Base-by-base conservation (phyloP, 1,140 invertebrate genomes). In the Nasonia giraulti region DNA sequence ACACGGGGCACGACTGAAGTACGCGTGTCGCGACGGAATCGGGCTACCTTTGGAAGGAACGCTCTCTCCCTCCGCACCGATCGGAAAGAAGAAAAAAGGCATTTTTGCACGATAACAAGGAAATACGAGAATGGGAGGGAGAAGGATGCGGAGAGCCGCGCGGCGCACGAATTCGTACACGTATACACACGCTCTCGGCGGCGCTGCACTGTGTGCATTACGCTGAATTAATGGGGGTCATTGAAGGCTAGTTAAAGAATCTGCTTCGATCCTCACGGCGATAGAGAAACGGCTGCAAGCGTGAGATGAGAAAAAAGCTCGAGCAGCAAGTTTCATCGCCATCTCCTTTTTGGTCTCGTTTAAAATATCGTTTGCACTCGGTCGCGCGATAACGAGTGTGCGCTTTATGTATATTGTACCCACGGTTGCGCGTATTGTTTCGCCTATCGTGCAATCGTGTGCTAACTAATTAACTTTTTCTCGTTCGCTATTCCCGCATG, bases 201-300 rank as follows among this genome's bases (percentile, higher is more conserved):
- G 27, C 27, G 27, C 27, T 27, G 31, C 33, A 11, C 31, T 10
- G 27, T 14, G 37, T 74, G 78, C 75, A 27, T 31, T 71, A 71
- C 80, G 62, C 77, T 74, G 84, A 86, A 87, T 83, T 75, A 66
- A 85, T 85, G 31, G 79, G 78, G 79, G 69, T 77, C 84, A 80
- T 78, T 75, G 71, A 71, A 31, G 27, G 77, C 47, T 55, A 68
- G 78, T 31, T 80, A 44, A 68, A 76, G 79, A 85, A 85, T 80
- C 47, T 74, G 5, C 68, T 74, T 73, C 77, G 76, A 85, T 84
- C 33, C 37, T 66, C 66, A 66, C 40, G 31, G 17, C 62, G 83
- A 84, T 79, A 84, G 78, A 78, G 82, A 55, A 66, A 79, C 77
- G 77, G 55, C 50, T 79, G 74, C 74, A 6, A 77, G 75, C 27